phyloP scores from a whole-genome alignment of 2,113 vertebrate genomes.

The Takifugu bimaculatus region DNA sequence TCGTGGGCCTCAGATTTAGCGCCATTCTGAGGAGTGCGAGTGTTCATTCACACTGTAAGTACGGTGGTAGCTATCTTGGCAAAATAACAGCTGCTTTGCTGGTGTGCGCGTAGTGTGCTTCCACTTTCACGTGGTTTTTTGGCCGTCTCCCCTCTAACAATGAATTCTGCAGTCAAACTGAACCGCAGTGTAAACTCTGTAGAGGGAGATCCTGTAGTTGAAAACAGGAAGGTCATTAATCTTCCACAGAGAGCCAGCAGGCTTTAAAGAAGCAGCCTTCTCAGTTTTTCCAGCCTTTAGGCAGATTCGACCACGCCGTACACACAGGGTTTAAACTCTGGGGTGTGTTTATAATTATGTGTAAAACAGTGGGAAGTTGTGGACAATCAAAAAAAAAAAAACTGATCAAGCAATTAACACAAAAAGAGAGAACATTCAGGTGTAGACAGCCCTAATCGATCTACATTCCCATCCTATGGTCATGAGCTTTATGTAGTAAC shows the following conservation, averaged over 20 bases:
- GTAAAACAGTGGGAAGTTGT: background rate
- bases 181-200: constrained; percentile 27
- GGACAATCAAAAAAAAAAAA: background rate
- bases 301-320: background rate
- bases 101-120: background rate
- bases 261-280: constrained; percentile 40
- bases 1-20: background rate
- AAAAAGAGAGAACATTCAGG: too few species aligned
- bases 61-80: background rate
- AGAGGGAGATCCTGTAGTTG: constrained; percentile 42
- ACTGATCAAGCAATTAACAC: too few species aligned
- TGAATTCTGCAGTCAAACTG: constrained; percentile 34
- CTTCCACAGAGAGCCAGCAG: constrained; percentile 43
- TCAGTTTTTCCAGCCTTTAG: background rate
- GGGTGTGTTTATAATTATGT: background rate
- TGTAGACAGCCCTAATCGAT: too few species aligned
- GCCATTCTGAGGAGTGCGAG: background rate
- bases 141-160: constrained; percentile 14
- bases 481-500: too few species aligned
- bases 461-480: too few species aligned
- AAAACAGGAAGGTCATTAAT: constrained; percentile 68
- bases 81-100: background rate
- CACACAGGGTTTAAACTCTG: background rate
- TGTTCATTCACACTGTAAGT: background rate
- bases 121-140: background rate